Conservation (phyloP, 2,797 vertebrate genomes). For the Darevskia mixta region DNA sequence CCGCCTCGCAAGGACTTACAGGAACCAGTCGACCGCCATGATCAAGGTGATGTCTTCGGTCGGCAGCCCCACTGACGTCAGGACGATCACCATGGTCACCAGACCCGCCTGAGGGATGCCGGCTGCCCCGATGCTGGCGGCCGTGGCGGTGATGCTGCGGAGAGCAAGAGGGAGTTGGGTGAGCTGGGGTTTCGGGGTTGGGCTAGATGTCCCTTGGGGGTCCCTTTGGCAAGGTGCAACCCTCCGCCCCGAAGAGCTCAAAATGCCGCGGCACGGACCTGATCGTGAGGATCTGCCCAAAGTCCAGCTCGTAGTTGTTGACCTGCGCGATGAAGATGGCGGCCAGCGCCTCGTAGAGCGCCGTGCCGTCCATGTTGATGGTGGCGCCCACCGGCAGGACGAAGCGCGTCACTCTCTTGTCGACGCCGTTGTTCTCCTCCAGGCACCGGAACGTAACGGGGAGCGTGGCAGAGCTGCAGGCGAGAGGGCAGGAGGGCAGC, state of each 20-base stretch:
- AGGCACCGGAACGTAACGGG: conserved; percentile 97
- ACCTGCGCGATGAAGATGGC: conserved; percentile 98
- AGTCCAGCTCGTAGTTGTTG: conserved; percentile 95
- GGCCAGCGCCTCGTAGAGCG: conserved; percentile 94
- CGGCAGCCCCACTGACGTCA: conserved; percentile 96
- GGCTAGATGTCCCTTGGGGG: too few species aligned
- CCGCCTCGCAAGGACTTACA: conserved; percentile 85
- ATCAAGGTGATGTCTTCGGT: conserved; percentile 97
- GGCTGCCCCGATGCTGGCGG: conserved; percentile 96
- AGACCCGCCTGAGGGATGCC: conserved; percentile 97
- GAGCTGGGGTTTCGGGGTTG: too few species aligned
- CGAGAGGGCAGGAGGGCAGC: too few species aligned
- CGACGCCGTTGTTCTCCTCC: conserved; percentile 93
- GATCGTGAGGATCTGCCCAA: conserved; percentile 97
- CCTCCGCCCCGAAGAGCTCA: too few species aligned
- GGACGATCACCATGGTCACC: conserved; percentile 98
- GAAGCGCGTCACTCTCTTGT: conserved; percentile 94
- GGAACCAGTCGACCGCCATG: conserved; percentile 98
- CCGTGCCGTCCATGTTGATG: conserved; percentile 98
- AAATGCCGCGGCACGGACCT: conserved; percentile 79
- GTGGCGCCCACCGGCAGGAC: conserved; percentile 95
- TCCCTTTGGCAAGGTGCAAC: too few species aligned
- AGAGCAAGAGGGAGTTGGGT: conserved; percentile 19
- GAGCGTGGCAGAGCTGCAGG: conserved; percentile 91
- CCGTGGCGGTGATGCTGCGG: conserved; percentile 94